Evolutionary conservation across 2,113 vertebrate species (phyloP), one percentile per base, ranked within the genome.

Genomic region (Mastomys natalensis): DNA sequence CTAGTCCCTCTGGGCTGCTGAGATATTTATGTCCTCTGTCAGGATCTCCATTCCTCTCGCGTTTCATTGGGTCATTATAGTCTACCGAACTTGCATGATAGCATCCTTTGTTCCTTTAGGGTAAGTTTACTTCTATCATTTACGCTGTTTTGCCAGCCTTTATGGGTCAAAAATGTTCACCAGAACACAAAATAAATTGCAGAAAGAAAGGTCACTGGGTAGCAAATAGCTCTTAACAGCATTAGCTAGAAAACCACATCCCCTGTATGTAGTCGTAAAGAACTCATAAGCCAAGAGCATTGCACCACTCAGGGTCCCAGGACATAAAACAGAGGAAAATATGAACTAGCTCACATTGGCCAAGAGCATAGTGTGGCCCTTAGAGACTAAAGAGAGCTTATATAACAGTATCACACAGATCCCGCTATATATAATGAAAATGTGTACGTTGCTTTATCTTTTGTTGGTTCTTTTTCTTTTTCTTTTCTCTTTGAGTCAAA

Each of bases 261-360:
- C 48, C 89, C 89, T 87, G 7, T 92, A 62, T 19, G n/a, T 66
- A 58, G 48, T 34, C 60, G 45, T 11, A 90, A 82, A 77, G 85
- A 34, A 87, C 88, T 89, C 91, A 64, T 72, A 90, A 96, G 91
- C 78, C 95, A 96, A 95, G 60, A 98, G 80, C n/a, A 80, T 6
- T 70, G 19, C 4, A 58, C 81, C 86, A 80, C n/a, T 87, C 88
- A 45, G 58, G 29, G 70, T 92, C 82, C 84, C 89, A 95, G 90
- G 92, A 96, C 84, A 94, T 87, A 94, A 95, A 96, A 93, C 10
- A 45, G 62, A 93, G 88, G 81, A 93, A 97, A 93, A 96, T 93
- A 91, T 11, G 37, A 70, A 24, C 89, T 48, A n/a, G 15, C 77
- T 96, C 86, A 66, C 48, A 37, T 3, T 78, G 85, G 51, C 78